Evolutionary conservation across 2,113 vertebrate species (phyloP).

Genomic region (Microtus oregoni): DNA sequence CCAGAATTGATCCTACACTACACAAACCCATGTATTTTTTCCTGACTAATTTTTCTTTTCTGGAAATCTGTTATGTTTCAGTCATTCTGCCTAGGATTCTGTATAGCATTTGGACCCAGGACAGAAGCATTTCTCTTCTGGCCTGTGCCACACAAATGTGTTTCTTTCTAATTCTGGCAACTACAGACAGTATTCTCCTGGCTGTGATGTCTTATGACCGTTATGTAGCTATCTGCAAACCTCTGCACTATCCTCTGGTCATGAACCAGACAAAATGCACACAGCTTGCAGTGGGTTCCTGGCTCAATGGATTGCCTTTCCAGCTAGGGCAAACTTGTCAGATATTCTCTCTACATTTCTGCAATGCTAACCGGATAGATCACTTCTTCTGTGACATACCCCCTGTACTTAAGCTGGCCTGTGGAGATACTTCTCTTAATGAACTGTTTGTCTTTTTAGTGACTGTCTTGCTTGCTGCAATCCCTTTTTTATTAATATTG

Average conservation of each 20-base stretch:
- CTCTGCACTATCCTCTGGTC: background rate
- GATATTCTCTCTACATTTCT: conserved; percentile 61
- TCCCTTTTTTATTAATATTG: conserved; percentile 58
- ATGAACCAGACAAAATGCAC: background rate
- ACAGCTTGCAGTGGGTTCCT: background rate
- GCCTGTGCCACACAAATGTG: conserved; percentile 45
- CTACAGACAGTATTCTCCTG: background rate
- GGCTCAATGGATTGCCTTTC: background rate
- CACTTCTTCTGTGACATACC: conserved; percentile 65
- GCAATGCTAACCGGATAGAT: conserved; percentile 27
- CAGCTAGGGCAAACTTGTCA: conserved; percentile 28
- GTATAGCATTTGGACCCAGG: conserved; percentile 13
- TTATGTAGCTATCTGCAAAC: background rate
- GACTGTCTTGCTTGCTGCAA: background rate
- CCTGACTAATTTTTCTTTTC: conserved; percentile 2
- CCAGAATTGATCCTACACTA: background rate
- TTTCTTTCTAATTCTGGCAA: background rate
- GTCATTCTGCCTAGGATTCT: conserved; percentile 54
- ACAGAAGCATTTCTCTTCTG: background rate
- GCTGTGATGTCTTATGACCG: conserved; percentile 29
- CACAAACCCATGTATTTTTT: conserved; percentile 47
- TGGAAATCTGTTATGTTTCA: background rate
- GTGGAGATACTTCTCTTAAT: conserved; percentile 44
- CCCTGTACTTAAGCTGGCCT: conserved; percentile 62
- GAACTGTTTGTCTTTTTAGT: conserved; percentile 32